Percentiles rank a stretch among this genome's conserved stretches.
These are phyloP conservation scores for Merops nubicus DNA, from an alignment of 2,113 vertebrate species.

Conservation along the genomic window DNA sequence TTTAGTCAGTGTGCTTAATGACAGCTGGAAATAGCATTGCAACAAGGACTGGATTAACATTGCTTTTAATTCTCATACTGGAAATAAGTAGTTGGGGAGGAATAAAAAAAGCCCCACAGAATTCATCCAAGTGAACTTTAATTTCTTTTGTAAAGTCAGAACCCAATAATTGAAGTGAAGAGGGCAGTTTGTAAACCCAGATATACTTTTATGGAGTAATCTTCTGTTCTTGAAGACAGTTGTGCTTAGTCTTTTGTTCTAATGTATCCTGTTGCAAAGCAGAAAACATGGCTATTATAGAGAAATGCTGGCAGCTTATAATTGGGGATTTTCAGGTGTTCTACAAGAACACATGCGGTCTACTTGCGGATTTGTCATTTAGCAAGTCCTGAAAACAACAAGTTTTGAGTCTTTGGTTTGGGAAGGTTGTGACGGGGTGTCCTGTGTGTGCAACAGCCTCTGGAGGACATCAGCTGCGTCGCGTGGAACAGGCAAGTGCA, in stretches of 20 bases:
- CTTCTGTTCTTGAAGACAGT: neutral
- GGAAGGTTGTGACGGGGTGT: neutral
- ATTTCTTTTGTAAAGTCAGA: neutral
- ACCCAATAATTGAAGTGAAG: neutral
- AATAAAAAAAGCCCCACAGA: neutral
- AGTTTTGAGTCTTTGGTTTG: neutral
- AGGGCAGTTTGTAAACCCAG: neutral
- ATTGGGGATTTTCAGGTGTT: neutral
- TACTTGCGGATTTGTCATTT: neutral
- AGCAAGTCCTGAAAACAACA: neutral
- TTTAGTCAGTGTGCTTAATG: neutral
- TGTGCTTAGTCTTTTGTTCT: neutral
- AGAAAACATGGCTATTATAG: neutral
- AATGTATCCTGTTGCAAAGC: neutral
- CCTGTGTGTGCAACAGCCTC: slow-evolving; percentile 76
- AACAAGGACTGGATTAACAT: neutral
- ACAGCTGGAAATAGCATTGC: neutral
- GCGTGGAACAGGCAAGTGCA: slow-evolving; percentile 84
- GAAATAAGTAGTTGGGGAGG: neutral
- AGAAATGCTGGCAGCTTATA: neutral
- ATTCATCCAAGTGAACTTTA: neutral
- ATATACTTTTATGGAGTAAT: neutral
- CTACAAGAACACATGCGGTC: neutral
- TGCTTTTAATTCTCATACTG: neutral
- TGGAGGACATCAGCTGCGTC: slow-evolving; percentile 91